phyloP scores from a whole-genome alignment of 2,888 invertebrate species.

The Pseudococcus viburni region DNA sequence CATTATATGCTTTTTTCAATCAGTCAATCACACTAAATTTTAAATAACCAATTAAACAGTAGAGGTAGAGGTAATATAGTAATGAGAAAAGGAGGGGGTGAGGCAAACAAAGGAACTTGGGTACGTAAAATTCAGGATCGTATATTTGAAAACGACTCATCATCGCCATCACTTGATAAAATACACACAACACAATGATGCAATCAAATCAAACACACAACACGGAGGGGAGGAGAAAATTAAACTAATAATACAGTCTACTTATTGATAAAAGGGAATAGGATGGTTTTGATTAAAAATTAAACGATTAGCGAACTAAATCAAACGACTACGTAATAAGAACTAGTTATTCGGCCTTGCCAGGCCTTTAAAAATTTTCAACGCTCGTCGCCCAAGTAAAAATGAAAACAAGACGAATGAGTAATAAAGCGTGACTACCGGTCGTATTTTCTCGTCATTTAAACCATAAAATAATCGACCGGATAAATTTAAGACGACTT shows the following conservation, averaged over 20 bases:
- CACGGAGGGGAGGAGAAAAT: too few relatives aligned
- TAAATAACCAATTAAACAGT: background rate
- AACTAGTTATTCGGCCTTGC: background rate
- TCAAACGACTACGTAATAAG: too few relatives aligned
- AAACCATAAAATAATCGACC: constrained; percentile 5
- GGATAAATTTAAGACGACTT: background rate
- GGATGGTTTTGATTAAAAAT: too few relatives aligned
- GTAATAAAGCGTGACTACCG: constrained; percentile 13
- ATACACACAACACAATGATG: too few relatives aligned
- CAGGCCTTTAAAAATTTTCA: background rate
- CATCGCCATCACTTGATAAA: too few relatives aligned
- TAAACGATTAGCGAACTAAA: too few relatives aligned
- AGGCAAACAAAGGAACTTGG: background rate
- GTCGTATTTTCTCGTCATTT: background rate
- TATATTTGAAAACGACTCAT: too few relatives aligned
- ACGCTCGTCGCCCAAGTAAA: background rate
- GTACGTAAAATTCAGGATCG: too few relatives aligned
- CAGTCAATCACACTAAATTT: background rate
- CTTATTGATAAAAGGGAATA: too few relatives aligned
- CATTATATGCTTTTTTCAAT: constrained; percentile 9
- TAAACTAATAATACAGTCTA: too few relatives aligned
- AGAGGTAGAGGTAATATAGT: background rate
- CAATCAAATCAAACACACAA: too few relatives aligned
- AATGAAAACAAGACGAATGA: background rate
- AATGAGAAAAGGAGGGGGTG: background rate